Percentiles rank a stretch among this genome's conserved stretches.
Conservation (phyloP, 2,888 invertebrate species). For the Phragmatobia fuliginosa region DNA sequence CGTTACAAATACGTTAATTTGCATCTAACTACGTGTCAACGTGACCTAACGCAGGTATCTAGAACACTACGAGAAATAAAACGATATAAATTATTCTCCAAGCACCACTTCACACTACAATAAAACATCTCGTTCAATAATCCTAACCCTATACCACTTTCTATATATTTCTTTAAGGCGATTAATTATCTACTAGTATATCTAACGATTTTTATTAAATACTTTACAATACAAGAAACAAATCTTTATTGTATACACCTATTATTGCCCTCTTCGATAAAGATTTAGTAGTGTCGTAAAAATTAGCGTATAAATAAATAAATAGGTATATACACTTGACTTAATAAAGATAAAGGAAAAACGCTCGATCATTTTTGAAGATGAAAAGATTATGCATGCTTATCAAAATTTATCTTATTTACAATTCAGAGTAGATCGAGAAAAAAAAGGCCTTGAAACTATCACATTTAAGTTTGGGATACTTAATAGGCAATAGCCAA, state of each 20-base stretch:
- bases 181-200: constrained; percentile 69
- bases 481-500: constrained; percentile 81
- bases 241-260: constrained; percentile 76
- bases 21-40: constrained; percentile 57
- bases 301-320: constrained; percentile 68
- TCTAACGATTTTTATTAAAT: constrained; percentile 66
- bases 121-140: constrained; percentile 66
- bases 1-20: constrained; percentile 63
- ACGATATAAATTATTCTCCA: constrained; percentile 59
- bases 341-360: constrained; percentile 60
- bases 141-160: constrained; percentile 75
- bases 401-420: constrained; percentile 80
- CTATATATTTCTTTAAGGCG: constrained; percentile 62
- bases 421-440: constrained; percentile 78
- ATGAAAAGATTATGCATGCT: constrained; percentile 72
- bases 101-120: constrained; percentile 72
- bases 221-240: constrained; percentile 74
- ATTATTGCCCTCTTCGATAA: constrained; percentile 82
- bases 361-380: constrained; percentile 68
- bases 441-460: constrained; percentile 77
- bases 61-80: constrained; percentile 54
- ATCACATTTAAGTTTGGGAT: constrained; percentile 80
- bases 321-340: constrained; percentile 64
- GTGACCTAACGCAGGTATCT: constrained; percentile 41
- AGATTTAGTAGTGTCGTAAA: constrained; percentile 58